phyloP scores from a whole-genome alignment of 2,888 invertebrate genomes.

The Toxonevra muliebris region DNA sequence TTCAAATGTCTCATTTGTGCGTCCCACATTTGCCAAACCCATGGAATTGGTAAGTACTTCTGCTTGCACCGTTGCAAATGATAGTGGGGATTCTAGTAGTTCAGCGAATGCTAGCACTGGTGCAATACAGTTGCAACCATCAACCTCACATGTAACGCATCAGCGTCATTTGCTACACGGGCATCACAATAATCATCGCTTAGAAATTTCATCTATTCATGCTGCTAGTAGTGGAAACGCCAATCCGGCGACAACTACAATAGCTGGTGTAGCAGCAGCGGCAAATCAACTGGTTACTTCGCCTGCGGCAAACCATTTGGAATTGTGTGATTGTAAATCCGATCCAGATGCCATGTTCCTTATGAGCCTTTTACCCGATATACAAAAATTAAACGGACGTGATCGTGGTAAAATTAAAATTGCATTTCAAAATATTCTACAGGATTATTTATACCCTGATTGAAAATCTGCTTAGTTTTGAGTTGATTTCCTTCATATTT shows the following conservation, averaged over 20 bases:
- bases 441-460: slow-evolving; percentile 62
- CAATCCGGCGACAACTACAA: slow-evolving; percentile 30
- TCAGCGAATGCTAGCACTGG: slow-evolving; percentile 1
- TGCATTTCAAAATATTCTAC: slow-evolving; percentile 62
- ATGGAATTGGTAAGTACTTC: slow-evolving; percentile 51
- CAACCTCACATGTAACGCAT: slow-evolving; percentile 3
- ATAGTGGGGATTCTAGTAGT: slow-evolving; percentile 6
- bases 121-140: background rate
- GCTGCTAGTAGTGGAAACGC: slow-evolving; percentile 17
- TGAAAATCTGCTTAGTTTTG: slow-evolving; percentile 32
- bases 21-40: slow-evolving; percentile 57
- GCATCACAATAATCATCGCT: slow-evolving; percentile 38
- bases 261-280: background rate
- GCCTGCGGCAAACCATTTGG: slow-evolving; percentile 40
- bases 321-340: slow-evolving; percentile 61
- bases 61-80: slow-evolving; percentile 44
- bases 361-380: slow-evolving; percentile 62
- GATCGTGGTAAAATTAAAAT: slow-evolving; percentile 64
- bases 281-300: background rate
- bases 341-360: slow-evolving; percentile 65
- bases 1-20: slow-evolving; percentile 56
- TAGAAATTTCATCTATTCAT: slow-evolving; percentile 36
- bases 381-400: slow-evolving; percentile 61
- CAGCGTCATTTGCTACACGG: slow-evolving; percentile 39
- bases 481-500: too few relatives aligned